A percentile compares a stretch with the other conserved stretches of the same genome.
These are phyloP conservation scores for Drosophila limbata DNA, from an alignment of 2,888 invertebrate genomes.

Conservation along the genomic window DNA sequence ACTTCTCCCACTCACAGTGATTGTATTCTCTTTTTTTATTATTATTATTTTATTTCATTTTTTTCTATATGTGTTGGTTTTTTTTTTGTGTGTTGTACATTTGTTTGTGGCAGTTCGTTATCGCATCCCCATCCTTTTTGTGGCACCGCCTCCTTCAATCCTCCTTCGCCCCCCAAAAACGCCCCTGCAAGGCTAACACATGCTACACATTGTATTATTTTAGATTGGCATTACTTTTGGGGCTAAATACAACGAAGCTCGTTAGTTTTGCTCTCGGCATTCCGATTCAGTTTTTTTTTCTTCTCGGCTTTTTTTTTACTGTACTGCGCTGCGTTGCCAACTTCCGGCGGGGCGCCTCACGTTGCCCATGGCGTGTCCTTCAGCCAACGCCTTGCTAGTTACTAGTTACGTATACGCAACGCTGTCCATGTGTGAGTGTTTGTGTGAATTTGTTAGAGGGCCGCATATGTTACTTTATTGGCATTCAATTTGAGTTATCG, in stretches of 20 bases:
- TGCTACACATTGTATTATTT: slow-evolving; percentile 72
- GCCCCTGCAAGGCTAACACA: slow-evolving; percentile 44
- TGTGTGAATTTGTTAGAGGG: slow-evolving; percentile 52
- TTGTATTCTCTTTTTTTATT: slow-evolving; percentile 48
- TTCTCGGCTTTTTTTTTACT: slow-evolving; percentile 21
- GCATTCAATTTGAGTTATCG: slow-evolving; percentile 84
- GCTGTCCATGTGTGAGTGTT: slow-evolving; percentile 27
- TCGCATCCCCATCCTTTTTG: slow-evolving; percentile 49
- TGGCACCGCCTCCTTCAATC: slow-evolving; percentile 10
- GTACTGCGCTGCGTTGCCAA: slow-evolving; percentile 54
- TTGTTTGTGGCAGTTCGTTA: slow-evolving; percentile 72
- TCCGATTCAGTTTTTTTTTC: slow-evolving; percentile 54
- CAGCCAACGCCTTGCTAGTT: slow-evolving; percentile 72
- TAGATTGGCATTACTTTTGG: slow-evolving; percentile 75
- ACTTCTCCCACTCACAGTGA: slow-evolving; percentile 39
- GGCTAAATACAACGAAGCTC: slow-evolving; percentile 74
- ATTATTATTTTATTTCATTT: slow-evolving; percentile 54
- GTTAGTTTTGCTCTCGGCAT: slow-evolving; percentile 71
- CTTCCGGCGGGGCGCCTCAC: slow-evolving; percentile 54
- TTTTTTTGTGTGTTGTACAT: slow-evolving; percentile 40
- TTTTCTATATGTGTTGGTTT: slow-evolving; percentile 5
- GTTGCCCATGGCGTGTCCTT: slow-evolving; percentile 63
- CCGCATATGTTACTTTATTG: slow-evolving; percentile 83
- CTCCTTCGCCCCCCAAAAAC: not conserved
- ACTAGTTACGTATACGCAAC: slow-evolving; percentile 60